Percentiles rank a stretch among this genome's conserved stretches.
These are phyloP conservation scores for Dinoponera quadriceps DNA, from an alignment of 1,140 invertebrate species.

Conservation along the genomic window DNA sequence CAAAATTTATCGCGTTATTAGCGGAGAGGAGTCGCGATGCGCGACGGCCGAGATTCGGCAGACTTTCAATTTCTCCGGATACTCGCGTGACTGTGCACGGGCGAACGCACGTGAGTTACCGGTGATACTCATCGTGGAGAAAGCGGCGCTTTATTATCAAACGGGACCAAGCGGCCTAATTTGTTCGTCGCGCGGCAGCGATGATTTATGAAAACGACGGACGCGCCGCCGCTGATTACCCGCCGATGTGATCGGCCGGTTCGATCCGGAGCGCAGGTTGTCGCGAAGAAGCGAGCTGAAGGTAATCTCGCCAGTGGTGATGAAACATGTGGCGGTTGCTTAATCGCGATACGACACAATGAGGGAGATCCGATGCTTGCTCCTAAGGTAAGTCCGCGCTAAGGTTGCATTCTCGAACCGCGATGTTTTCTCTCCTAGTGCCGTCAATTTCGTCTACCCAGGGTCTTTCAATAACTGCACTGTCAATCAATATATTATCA, in stretches of 20 bases:
- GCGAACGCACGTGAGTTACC: neutral
- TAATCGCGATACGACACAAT: slow-evolving; percentile 59
- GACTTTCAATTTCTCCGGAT: slow-evolving; percentile 2
- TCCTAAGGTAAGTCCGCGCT: slow-evolving; percentile 70
- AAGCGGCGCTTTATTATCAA: slow-evolving; percentile 57
- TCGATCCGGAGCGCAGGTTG: neutral
- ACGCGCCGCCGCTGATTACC: slow-evolving; percentile 57
- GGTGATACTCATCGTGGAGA: slow-evolving; percentile 56
- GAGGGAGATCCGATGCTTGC: slow-evolving; percentile 70
- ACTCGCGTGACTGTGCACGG: neutral
- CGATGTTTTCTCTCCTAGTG: too few relatives aligned
- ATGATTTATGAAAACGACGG: slow-evolving; percentile 71
- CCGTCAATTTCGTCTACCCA: too few relatives aligned
- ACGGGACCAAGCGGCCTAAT: slow-evolving; percentile 35
- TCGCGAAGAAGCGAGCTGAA: slow-evolving; percentile 3
- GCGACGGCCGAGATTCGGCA: neutral
- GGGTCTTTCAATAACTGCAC: too few relatives aligned
- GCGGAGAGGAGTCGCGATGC: neutral
- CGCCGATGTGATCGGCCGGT: slow-evolving; percentile 61
- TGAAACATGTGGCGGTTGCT: slow-evolving; percentile 30
- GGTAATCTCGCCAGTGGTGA: slow-evolving; percentile 35
- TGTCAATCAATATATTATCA: too few relatives aligned
- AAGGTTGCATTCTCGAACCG: neutral
- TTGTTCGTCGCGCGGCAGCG: slow-evolving; percentile 31
- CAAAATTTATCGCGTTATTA: slow-evolving; percentile 11